Evolutionary conservation across 2,113 vertebrate genomes (phyloP).

Genomic region (Podarcis cretensis): DNA sequence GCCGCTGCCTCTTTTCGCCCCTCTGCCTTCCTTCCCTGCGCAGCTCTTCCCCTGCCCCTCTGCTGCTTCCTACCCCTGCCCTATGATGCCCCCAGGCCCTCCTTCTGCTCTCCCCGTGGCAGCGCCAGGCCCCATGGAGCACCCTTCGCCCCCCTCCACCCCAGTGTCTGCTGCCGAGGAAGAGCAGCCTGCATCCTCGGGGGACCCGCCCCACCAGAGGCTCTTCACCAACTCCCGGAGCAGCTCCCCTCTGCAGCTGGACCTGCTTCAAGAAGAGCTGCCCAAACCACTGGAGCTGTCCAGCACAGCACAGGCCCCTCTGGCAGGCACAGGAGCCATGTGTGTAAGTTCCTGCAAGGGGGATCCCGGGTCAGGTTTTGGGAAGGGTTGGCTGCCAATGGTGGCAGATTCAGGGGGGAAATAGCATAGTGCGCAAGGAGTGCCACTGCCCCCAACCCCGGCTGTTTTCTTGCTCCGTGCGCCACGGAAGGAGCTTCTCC

Average conservation of each 20-base stretch:
- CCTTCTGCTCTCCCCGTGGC: neutral
- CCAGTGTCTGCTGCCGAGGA: slow-evolving; percentile 34
- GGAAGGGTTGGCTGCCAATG: neutral
- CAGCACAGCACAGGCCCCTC: slow-evolving; percentile 26
- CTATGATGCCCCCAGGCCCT: slow-evolving; percentile 1
- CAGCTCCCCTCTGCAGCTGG: slow-evolving; percentile 88
- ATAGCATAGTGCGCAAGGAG: too few species aligned
- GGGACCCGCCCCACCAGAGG: slow-evolving; percentile 21
- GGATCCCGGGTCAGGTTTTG: neutral
- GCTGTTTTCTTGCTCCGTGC: too few species aligned
- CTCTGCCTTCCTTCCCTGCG: slow-evolving; percentile 40
- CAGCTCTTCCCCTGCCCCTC: slow-evolving; percentile 45
- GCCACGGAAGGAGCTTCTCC: neutral
- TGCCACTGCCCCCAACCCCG: too few species aligned
- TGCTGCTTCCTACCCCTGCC: slow-evolving; percentile 24
- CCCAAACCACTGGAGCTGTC: slow-evolving; percentile 72
- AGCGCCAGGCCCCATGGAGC: slow-evolving; percentile 23
- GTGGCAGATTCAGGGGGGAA: neutral
- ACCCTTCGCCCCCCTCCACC: slow-evolving; percentile 28
- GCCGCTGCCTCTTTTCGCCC: neutral
- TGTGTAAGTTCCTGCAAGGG: slow-evolving; percentile 58
- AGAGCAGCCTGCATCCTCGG: slow-evolving; percentile 36
- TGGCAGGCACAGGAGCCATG: slow-evolving; percentile 19
- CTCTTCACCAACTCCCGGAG: slow-evolving; percentile 80
- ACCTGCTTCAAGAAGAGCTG: slow-evolving; percentile 86